These are phyloP conservation scores for Phyllostomus hastatus DNA, from an alignment of 2,113 vertebrate genomes.

Conservation along the genomic window DNA sequence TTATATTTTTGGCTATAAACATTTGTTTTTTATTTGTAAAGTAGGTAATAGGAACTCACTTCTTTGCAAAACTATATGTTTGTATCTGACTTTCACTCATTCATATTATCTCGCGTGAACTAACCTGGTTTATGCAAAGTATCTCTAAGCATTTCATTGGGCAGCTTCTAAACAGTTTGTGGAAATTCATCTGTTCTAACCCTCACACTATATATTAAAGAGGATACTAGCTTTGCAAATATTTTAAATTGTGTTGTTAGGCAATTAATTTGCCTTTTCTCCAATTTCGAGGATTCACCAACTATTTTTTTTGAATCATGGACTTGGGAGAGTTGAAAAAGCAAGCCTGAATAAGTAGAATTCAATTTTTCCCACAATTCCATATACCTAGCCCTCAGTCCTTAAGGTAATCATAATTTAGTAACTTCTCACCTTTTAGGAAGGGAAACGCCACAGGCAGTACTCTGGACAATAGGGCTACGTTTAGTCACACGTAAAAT, in stretches of 20 bases:
- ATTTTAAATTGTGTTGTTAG: not conserved
- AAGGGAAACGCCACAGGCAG: not conserved
- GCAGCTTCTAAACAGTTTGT: not conserved
- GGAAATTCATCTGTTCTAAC: not conserved
- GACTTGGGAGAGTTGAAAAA: not conserved
- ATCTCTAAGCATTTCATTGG: not conserved
- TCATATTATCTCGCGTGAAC: not conserved
- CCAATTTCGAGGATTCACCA: not conserved
- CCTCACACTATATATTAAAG: not conserved
- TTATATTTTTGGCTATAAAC: not conserved
- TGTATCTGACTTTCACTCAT: not conserved
- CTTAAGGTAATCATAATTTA: not conserved
- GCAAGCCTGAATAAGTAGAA: not conserved
- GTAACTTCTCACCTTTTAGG: not conserved
- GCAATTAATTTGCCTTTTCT: not conserved
- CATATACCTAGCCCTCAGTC: not conserved
- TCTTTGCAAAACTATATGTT: not conserved
- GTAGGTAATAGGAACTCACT: not conserved
- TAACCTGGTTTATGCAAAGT: not conserved
- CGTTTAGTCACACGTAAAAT: not conserved
- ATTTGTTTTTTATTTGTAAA: not conserved
- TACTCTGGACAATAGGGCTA: not conserved
- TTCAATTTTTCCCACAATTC: not conserved
- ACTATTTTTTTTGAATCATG: not conserved
- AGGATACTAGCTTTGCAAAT: not conserved